phyloP scores from a whole-genome alignment of 2,888 invertebrate species.

The Bedellia somnulentella region DNA sequence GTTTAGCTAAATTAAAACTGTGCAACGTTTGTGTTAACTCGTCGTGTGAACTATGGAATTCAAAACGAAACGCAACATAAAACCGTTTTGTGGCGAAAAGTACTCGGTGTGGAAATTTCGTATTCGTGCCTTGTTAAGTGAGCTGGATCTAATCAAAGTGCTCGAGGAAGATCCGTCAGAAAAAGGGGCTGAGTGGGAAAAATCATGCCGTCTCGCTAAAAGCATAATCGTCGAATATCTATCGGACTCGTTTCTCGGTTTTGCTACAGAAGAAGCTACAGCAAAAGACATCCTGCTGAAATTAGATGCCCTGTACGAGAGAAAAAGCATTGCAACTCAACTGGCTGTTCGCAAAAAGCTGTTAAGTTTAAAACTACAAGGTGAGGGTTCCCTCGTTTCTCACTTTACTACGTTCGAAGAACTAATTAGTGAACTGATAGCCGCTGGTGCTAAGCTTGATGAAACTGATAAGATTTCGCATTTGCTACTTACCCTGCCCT shows the following conservation, averaged over 20 bases:
- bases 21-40: too few species aligned
- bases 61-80: conserved; percentile 1
- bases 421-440: conserved; percentile 17
- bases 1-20: too few species aligned
- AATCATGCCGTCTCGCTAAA: conserved; percentile 11
- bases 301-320: conserved; percentile 11
- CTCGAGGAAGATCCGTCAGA: conserved; percentile 8
- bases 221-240: conserved; percentile 12
- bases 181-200: conserved; percentile 5
- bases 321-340: conserved; percentile 14
- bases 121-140: conserved; percentile 12
- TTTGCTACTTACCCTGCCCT: conserved; percentile 16
- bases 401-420: conserved; percentile 20
- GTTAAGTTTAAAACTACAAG: conserved; percentile 11
- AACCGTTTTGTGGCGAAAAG: conserved; percentile 10
- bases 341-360: conserved; percentile 13
- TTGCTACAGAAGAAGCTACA: conserved; percentile 6
- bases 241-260: conserved; percentile 1
- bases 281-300: conserved; percentile 10
- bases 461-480: conserved; percentile 22
- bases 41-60: too few species aligned
- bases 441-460: conserved; percentile 20
- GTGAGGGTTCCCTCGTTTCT: conserved; percentile 8
- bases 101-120: conserved; percentile 15
- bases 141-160: conserved; percentile 14